Base-by-base conservation (phyloP, 2,888 invertebrate genomes). In the Megamerina dolium region DNA sequence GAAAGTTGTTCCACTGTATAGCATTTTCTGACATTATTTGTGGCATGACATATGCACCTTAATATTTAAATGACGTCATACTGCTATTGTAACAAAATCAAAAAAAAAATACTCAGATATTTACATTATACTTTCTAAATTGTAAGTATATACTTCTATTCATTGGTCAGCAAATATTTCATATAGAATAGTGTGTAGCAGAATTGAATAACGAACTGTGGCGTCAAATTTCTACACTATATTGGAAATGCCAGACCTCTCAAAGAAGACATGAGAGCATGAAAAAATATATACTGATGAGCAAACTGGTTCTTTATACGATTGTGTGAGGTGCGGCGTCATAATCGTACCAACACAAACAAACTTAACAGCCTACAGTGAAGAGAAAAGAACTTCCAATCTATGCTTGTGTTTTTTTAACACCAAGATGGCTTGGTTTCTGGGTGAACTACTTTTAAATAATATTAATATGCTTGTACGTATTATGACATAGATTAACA, bases 1-100 rank as follows among this genome's bases (percentile, higher is more conserved):
- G n/a, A n/a, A n/a, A n/a, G n/a, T n/a, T n/a, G n/a, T n/a, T n/a
- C n/a, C n/a, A n/a, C n/a, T n/a, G 35, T 35, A 19, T 35, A 20
- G 20, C 35, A 35, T 13, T 8, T 13, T 12, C 6, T 35, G 8
- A 42, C 43, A 38, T 44, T 20, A 46, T 35, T 46, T 31, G 49
- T 49, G 49, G 47, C 49, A n/a, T n/a, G n/a, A n/a, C n/a, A n/a
- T n/a, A n/a, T n/a, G n/a, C n/a, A n/a, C n/a, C n/a, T n/a, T 12
- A 12, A 19, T 21, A 17, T 3, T 30, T 13, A 16, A 9, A 16
- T 37, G 41, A 45, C 45, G 45, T 45, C 45, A 45, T 17, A 13
- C 5, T 13, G 27, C 17, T n/a, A 16, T 2, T 17, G 8, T 6
- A n/a, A 5, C 5, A 13, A 9, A 8, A 16, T 4, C 17, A 3